Evolutionary conservation across 2,888 invertebrate genomes (phyloP).

Genomic region (Stenurella melanura): DNA sequence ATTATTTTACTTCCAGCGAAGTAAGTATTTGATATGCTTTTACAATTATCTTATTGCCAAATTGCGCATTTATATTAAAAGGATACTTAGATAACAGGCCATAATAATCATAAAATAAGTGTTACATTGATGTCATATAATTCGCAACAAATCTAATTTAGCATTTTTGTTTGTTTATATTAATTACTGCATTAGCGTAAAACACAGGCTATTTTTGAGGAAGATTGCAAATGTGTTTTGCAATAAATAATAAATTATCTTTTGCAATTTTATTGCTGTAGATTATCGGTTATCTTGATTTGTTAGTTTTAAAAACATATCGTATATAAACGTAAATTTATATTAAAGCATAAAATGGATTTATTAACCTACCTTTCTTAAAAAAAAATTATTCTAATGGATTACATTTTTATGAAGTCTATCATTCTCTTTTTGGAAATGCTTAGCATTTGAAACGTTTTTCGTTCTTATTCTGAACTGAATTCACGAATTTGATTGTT

Average conservation of each 20-base stretch:
- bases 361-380: too few relatives aligned
- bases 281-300: neutral
- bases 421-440: too few relatives aligned
- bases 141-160: neutral
- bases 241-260: neutral
- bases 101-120: neutral
- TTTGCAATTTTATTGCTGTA: neutral
- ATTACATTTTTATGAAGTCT: too few relatives aligned
- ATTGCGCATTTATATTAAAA: neutral
- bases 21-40: too few relatives aligned
- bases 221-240: neutral
- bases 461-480: too few relatives aligned
- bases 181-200: neutral
- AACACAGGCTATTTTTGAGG: neutral
- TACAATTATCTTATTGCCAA: too few relatives aligned
- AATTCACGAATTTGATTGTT: too few relatives aligned
- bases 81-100: neutral
- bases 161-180: neutral
- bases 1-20: too few relatives aligned
- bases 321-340: neutral
- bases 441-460: too few relatives aligned
- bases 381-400: too few relatives aligned
- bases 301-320: neutral
- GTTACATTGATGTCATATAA: neutral
- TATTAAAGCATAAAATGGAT: too few relatives aligned